These are phyloP conservation scores for Spondyliosoma cantharus DNA, from an alignment of 2,797 vertebrate genomes.

Conservation along the genomic window DNA sequence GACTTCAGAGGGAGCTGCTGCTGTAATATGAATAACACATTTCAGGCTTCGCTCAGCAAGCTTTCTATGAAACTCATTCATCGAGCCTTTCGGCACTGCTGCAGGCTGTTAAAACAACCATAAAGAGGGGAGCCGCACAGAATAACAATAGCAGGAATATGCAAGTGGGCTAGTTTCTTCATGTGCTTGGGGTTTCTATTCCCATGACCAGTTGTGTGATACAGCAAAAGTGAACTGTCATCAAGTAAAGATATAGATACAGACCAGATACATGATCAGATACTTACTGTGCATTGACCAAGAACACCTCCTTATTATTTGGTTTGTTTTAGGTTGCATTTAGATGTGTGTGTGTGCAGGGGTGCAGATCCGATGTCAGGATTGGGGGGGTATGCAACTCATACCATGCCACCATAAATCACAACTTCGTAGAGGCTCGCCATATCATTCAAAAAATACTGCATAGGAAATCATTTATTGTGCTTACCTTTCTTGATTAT, in stretches of 20 bases:
- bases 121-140: constrained; percentile 32
- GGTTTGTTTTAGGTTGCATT: not conserved
- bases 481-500: too few species aligned
- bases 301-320: not conserved
- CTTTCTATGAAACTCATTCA: constrained; percentile 49
- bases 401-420: too few species aligned
- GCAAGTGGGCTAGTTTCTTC: constrained; percentile 29
- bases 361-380: too few species aligned
- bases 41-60: constrained; percentile 29
- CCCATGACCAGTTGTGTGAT: constrained; percentile 22
- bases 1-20: not conserved
- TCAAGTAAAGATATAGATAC: not conserved
- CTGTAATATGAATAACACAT: constrained; percentile 24
- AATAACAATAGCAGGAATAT: constrained; percentile 54
- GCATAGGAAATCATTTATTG: too few species aligned
- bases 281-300: not conserved
- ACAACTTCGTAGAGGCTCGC: too few species aligned
- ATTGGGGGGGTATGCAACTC: too few species aligned
- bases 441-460: too few species aligned
- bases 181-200: constrained; percentile 37
- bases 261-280: not conserved
- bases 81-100: constrained; percentile 27
- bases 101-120: constrained; percentile 41
- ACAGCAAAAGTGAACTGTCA: constrained; percentile 7
- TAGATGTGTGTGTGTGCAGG: not conserved